These are phyloP conservation scores for Colaptes auratus DNA, from an alignment of 2,113 vertebrate species.

Conservation along the genomic window DNA sequence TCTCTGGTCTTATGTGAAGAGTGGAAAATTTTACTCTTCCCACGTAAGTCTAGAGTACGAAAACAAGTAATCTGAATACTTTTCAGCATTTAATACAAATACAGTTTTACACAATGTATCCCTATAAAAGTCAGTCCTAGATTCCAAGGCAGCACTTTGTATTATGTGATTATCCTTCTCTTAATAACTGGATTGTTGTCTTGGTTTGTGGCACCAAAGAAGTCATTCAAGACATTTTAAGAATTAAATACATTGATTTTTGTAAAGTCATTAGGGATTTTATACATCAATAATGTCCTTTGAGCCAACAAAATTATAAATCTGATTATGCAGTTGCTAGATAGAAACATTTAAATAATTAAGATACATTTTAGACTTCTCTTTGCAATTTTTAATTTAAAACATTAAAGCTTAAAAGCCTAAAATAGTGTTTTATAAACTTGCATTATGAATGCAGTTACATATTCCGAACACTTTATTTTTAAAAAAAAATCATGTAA, in stretches of 20 bases:
- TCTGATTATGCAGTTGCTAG: neutral
- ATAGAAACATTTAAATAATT: neutral
- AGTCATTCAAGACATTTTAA: neutral
- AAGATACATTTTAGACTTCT: neutral
- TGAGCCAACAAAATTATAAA: neutral
- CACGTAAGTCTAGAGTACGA: neutral
- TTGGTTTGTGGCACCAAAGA: neutral
- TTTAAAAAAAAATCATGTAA: too few relatives aligned
- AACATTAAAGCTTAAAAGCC: too few relatives aligned
- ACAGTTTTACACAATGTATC: neutral
- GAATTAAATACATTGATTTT: neutral
- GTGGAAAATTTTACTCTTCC: neutral
- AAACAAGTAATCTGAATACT: neutral
- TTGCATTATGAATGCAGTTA: neutral
- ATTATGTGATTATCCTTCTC: neutral
- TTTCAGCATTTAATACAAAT: neutral
- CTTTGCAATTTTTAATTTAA: neutral
- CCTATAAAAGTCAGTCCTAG: neutral
- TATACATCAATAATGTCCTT: neutral
- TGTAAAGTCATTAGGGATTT: neutral
- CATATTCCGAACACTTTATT: neutral
- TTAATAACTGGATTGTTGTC: neutral
- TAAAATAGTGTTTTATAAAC: neutral
- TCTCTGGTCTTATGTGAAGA: neutral
- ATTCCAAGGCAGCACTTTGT: neutral